Evolutionary conservation across 2,888 invertebrate species (phyloP).

Genomic region (Amphimallon solstitiale): DNA sequence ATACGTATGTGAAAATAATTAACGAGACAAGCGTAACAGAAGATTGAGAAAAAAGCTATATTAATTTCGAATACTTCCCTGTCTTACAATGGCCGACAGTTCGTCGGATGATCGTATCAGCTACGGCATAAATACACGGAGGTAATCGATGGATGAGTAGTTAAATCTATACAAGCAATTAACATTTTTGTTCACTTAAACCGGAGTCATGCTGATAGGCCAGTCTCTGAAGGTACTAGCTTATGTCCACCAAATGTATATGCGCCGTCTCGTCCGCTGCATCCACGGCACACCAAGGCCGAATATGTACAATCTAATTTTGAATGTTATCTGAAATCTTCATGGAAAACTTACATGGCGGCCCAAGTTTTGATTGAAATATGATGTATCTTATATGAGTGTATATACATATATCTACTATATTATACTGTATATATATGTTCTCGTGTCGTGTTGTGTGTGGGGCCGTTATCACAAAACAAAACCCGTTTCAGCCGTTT

Average conservation of each 20-base stretch:
- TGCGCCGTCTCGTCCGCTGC: not conserved
- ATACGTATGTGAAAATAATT: conserved; percentile 29
- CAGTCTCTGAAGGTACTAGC: conserved; percentile 12
- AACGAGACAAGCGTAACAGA: conserved; percentile 30
- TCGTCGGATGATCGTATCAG: conserved; percentile 13
- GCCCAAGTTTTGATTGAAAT: conserved; percentile 32
- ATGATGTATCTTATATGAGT: conserved; percentile 14
- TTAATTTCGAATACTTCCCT: conserved; percentile 31
- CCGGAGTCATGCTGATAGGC: conserved; percentile 54
- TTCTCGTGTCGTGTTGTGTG: conserved; percentile 2
- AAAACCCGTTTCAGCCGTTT: not conserved
- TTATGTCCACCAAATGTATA: not conserved
- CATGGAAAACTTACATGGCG: conserved; percentile 24
- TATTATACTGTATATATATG: not conserved
- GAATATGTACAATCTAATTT: conserved; percentile 44
- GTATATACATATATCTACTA: not conserved
- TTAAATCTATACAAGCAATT: conserved; percentile 61
- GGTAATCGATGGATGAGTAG: conserved; percentile 58
- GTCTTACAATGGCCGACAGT: conserved; percentile 11
- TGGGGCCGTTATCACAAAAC: not conserved
- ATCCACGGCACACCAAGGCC: conserved; percentile 12
- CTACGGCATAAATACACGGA: conserved; percentile 31
- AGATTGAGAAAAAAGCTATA: conserved; percentile 24
- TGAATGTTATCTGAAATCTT: conserved; percentile 44
- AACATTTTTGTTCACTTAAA: conserved; percentile 58